Conservation (phyloP, 2,797 vertebrate species). For the Choloepus didactylus region DNA sequence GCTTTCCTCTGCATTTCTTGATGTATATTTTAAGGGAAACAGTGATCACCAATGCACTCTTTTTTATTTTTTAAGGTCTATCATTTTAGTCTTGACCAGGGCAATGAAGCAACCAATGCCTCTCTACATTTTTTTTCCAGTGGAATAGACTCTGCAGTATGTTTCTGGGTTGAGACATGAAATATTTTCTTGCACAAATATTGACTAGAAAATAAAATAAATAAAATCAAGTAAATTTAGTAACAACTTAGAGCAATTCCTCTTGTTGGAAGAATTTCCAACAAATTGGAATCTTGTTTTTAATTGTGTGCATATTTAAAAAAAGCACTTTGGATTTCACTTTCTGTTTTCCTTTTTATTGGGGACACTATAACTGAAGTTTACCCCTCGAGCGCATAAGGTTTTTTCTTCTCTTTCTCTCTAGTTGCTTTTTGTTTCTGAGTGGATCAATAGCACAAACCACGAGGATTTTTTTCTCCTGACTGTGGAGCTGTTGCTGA, state of each 20-base stretch:
- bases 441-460: slow-evolving; percentile 87
- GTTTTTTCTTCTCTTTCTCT: slow-evolving; percentile 63
- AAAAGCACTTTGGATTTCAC: slow-evolving; percentile 74
- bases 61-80: slow-evolving; percentile 55
- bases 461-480: slow-evolving; percentile 78
- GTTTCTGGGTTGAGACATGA: slow-evolving; percentile 54
- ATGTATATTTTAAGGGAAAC: slow-evolving; percentile 87
- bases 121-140: slow-evolving; percentile 58
- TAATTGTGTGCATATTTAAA: slow-evolving; percentile 29
- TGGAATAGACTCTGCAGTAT: slow-evolving; percentile 18
- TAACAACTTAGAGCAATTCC: slow-evolving; percentile 55
- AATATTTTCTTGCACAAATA: slow-evolving; percentile 76
- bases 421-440: slow-evolving; percentile 80
- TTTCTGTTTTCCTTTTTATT: slow-evolving; percentile 75
- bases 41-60: slow-evolving; percentile 47
- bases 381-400: slow-evolving; percentile 84
- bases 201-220: slow-evolving; percentile 78
- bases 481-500: slow-evolving; percentile 71
- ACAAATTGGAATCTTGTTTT: slow-evolving; percentile 63
- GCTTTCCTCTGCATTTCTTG: slow-evolving; percentile 86
- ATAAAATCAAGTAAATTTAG: slow-evolving; percentile 32
- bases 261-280: slow-evolving; percentile 69
- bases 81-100: slow-evolving; percentile 66
- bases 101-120: slow-evolving; percentile 53
- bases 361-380: slow-evolving; percentile 79